These are phyloP conservation scores for Actinopyga echinites DNA, from an alignment of 53 echinoderm and acorn worm genomes.

Conservation along the genomic window DNA sequence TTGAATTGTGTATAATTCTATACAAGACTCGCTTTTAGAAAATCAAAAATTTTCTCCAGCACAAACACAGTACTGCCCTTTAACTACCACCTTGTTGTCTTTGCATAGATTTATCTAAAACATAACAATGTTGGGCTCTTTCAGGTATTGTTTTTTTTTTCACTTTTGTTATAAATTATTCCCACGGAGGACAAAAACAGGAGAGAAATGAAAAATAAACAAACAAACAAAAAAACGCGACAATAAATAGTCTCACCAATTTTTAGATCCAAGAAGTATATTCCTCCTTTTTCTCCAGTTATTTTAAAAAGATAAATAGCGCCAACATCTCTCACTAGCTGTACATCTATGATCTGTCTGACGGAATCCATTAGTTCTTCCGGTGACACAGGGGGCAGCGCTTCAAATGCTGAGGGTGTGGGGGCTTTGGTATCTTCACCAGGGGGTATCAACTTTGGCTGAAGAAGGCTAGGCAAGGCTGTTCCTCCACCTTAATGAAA, in stretches of 20 bases:
- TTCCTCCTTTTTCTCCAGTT: constrained; percentile 68
- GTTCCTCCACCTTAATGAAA: constrained; percentile 9
- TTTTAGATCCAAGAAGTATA: constrained; percentile 80
- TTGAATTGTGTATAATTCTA: too few relatives aligned
- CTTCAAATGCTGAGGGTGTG: background rate
- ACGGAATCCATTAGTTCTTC: constrained; percentile 63
- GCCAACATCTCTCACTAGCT: constrained; percentile 73
- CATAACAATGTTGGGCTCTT: too few relatives aligned
- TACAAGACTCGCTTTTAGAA: too few relatives aligned
- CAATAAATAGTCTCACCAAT: constrained; percentile 54
- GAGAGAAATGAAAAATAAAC: background rate
- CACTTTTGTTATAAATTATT: too few relatives aligned
- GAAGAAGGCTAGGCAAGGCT: constrained; percentile 28
- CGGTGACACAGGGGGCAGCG: constrained; percentile 39
- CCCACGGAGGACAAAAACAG: constrained; percentile 60
- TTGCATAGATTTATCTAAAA: too few relatives aligned
- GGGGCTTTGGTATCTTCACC: constrained; percentile 34
- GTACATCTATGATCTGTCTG: constrained; percentile 60
- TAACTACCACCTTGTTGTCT: too few relatives aligned
- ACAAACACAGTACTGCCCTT: too few relatives aligned
- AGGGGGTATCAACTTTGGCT: constrained; percentile 23
- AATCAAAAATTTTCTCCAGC: too few relatives aligned
- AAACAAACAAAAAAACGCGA: too few relatives aligned
- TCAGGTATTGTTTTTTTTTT: too few relatives aligned
- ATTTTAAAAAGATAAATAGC: constrained; percentile 79